These are phyloP conservation scores for Turritopsis dohrnii DNA, from an alignment of 30 jellyfish, hydroid and myxozoan genomes.

Conservation along the genomic window DNA sequence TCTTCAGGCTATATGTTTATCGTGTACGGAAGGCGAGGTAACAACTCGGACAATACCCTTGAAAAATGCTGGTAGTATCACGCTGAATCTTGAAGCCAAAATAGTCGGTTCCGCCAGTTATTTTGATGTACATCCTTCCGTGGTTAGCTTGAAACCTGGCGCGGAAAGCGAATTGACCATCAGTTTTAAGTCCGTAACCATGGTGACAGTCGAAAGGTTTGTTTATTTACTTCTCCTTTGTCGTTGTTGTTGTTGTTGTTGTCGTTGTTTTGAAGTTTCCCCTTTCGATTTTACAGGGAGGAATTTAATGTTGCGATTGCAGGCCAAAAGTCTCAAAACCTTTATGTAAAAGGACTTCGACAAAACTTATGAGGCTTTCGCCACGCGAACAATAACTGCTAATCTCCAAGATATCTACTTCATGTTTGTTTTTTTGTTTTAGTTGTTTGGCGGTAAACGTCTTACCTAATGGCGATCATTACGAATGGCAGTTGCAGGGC, in stretches of 20 bases:
- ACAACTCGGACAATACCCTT: slow-evolving; percentile 60
- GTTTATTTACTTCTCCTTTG: neutral
- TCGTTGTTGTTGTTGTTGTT: too few species aligned
- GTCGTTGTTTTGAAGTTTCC: too few species aligned
- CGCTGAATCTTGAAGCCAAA: slow-evolving; percentile 47
- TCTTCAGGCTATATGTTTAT: slow-evolving; percentile 52
- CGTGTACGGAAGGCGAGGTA: slow-evolving; percentile 54
- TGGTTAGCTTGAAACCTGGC: slow-evolving; percentile 48
- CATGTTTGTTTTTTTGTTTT: slow-evolving; percentile 8
- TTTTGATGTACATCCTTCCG: slow-evolving; percentile 57
- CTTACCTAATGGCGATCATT: slow-evolving; percentile 73
- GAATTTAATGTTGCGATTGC: too few species aligned
- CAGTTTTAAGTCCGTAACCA: slow-evolving; percentile 39
- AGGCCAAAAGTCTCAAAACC: too few species aligned
- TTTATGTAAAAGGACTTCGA: too few species aligned
- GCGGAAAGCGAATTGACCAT: slow-evolving; percentile 53
- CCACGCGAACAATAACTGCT: too few species aligned
- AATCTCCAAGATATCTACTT: too few species aligned
- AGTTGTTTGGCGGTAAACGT: slow-evolving; percentile 56
- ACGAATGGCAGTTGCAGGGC: slow-evolving; percentile 67
- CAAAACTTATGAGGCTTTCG: too few species aligned
- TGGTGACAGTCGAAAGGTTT: slow-evolving; percentile 65
- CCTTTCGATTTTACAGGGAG: too few species aligned
- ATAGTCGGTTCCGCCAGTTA: slow-evolving; percentile 39
- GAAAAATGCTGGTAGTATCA: slow-evolving; percentile 86